A percentile compares a stretch with the other conserved stretches of the same genome.
These are phyloP conservation scores for Tympanoctomys barrerae DNA, from an alignment of 2,797 vertebrate species.

Conservation along the genomic window DNA sequence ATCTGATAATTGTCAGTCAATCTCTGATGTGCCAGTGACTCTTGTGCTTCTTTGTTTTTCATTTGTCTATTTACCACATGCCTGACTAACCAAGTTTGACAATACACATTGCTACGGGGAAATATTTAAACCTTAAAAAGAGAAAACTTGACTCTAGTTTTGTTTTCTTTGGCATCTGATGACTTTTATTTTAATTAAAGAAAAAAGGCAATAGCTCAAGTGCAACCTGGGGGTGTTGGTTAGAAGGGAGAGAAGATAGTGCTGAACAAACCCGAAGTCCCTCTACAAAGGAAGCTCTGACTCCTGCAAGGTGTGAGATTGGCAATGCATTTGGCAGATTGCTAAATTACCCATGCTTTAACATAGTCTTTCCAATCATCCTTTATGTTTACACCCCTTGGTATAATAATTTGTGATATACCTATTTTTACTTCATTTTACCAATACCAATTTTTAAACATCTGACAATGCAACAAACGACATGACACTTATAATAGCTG, in stretches of 20 bases:
- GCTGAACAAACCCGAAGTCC: not conserved
- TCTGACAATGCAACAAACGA: not conserved
- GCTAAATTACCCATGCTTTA: constrained; percentile 15
- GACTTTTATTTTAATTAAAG: not conserved
- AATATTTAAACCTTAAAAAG: constrained; percentile 28
- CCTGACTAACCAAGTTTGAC: not conserved
- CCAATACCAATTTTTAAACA: constrained; percentile 21
- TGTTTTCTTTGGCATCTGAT: not conserved
- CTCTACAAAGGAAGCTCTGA: not conserved
- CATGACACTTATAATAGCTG: constrained; percentile 31
- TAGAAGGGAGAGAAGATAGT: not conserved
- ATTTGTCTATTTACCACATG: not conserved
- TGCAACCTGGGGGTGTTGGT: not conserved
- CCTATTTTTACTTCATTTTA: constrained; percentile 42
- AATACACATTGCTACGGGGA: not conserved
- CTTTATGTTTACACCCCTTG: constrained; percentile 46
- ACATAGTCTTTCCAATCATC: not conserved
- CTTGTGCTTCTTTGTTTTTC: not conserved
- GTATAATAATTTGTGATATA: constrained; percentile 40
- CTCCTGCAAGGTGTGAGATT: not conserved
- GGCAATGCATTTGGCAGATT: not conserved
- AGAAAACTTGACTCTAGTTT: not conserved
- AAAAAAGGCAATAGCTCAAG: not conserved
- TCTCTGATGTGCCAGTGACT: not conserved
- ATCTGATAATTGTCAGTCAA: not conserved